A percentile compares a stretch with the other conserved stretches of the same genome.
These are phyloP conservation scores for Hycleus phaleratus DNA, from an alignment of 1,140 invertebrate genomes.

Conservation along the genomic window DNA sequence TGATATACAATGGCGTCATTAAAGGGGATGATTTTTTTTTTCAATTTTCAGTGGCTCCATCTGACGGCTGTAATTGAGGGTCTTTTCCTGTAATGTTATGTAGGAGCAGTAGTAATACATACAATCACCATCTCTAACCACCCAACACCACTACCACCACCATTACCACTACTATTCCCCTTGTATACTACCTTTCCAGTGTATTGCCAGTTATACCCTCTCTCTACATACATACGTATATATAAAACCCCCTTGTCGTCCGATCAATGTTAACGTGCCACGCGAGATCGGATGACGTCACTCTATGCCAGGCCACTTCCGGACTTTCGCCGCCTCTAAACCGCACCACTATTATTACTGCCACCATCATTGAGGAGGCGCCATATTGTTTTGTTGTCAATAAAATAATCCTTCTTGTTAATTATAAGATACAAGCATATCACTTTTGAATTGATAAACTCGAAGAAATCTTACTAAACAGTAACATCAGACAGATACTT, in stretches of 20 bases:
- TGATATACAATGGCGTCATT: too few species aligned
- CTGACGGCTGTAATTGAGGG: conserved; percentile 30
- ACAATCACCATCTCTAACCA: too few species aligned
- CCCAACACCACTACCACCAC: too few species aligned
- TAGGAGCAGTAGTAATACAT: too few species aligned
- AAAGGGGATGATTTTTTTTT: conserved; percentile 5
- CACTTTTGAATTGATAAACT: too few species aligned
- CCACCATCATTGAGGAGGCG: too few species aligned
- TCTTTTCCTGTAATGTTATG: not conserved
- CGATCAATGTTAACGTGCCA: conserved; percentile 31
- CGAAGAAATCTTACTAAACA: too few species aligned
- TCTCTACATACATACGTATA: not conserved
- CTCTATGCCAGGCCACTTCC: conserved; percentile 17
- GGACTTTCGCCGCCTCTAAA: conserved; percentile 10
- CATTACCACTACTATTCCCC: not conserved
- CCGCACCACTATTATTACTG: too few species aligned
- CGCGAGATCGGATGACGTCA: conserved; percentile 27
- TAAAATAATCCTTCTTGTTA: conserved; percentile 1
- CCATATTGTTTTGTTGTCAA: conserved; percentile 11
- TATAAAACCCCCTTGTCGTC: conserved; percentile 8
- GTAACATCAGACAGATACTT: too few species aligned
- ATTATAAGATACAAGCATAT: too few species aligned
- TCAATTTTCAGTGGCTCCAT: conserved; percentile 29
- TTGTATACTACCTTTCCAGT: too few species aligned
- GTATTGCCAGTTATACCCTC: not conserved